Evolutionary conservation across 2,113 vertebrate genomes (phyloP).

Genomic region (Epinephelus fuscoguttatus): DNA sequence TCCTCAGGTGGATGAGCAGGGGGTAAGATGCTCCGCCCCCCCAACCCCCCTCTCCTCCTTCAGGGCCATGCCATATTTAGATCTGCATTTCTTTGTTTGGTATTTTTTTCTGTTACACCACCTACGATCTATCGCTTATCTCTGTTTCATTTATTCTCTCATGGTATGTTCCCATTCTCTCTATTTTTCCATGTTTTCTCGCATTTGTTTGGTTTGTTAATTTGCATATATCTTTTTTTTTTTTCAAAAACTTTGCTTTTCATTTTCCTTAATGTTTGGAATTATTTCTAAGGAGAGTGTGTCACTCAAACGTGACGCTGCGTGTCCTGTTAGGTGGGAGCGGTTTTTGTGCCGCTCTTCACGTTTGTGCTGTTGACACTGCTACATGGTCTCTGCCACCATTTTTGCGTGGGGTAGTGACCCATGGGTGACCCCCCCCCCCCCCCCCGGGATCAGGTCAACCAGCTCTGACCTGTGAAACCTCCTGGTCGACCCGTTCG

Average conservation of each 20-base stretch:
- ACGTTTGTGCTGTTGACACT: slow-evolving; percentile 83
- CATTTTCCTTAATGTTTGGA: slow-evolving; percentile 65
- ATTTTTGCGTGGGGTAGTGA: slow-evolving; percentile 73
- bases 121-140: slow-evolving; percentile 53
- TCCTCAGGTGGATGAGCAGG: slow-evolving; percentile 96
- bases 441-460: slow-evolving; percentile 74
- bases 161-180: slow-evolving; percentile 58
- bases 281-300: slow-evolving; percentile 75
- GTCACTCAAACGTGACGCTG: slow-evolving; percentile 83
- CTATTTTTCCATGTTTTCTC: slow-evolving; percentile 49
- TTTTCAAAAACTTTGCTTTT: slow-evolving; percentile 39
- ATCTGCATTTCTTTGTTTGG: slow-evolving; percentile 81
- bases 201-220: slow-evolving; percentile 76
- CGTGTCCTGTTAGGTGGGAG: slow-evolving; percentile 65
- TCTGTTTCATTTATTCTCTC: slow-evolving; percentile 50
- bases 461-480: slow-evolving; percentile 74
- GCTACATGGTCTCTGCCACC: slow-evolving; percentile 81
- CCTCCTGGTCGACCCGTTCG: slow-evolving; percentile 67
- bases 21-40: slow-evolving; percentile 93
- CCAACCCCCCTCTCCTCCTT: slow-evolving; percentile 44
- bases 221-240: slow-evolving; percentile 79
- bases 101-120: slow-evolving; percentile 51
- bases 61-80: slow-evolving; percentile 88
- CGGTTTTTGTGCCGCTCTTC: slow-evolving; percentile 63
- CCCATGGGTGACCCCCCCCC: slow-evolving; percentile 74